Evolutionary conservation across 2,888 invertebrate genomes (phyloP).

Genomic region (Monopis laevigella): DNA sequence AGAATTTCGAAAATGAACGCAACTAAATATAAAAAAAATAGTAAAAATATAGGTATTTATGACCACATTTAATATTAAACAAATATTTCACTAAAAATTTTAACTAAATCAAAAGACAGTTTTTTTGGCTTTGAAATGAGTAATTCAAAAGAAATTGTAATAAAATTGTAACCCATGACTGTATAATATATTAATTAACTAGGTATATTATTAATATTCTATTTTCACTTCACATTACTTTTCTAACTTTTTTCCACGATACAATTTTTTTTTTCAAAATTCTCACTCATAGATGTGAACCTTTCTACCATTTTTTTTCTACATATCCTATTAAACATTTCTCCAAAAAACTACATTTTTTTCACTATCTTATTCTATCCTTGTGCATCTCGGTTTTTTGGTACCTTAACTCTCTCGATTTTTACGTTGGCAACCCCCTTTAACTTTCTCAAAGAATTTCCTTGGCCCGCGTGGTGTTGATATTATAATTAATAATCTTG

Average conservation of each 20-base stretch:
- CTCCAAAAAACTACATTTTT: conserved; percentile 61
- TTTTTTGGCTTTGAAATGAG: too few species aligned
- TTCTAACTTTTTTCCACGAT: too few species aligned
- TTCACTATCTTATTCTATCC: conserved; percentile 37
- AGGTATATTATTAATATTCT: too few species aligned
- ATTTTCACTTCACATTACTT: too few species aligned
- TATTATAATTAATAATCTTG: neutral
- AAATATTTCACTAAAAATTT: too few species aligned
- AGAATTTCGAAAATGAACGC: conserved; percentile 33
- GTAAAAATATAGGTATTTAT: conserved; percentile 24
- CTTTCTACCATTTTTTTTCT: conserved; percentile 27
- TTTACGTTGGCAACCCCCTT: neutral
- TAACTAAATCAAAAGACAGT: too few species aligned
- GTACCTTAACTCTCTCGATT: conserved; percentile 24
- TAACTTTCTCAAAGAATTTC: neutral
- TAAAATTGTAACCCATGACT: too few species aligned
- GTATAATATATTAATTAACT: too few species aligned
- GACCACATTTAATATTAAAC: too few species aligned
- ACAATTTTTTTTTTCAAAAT: conserved; percentile 30
- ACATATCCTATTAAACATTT: conserved; percentile 52
- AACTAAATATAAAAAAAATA: conserved; percentile 13
- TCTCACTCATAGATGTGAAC: conserved; percentile 47
- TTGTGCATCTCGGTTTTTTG: conserved; percentile 48
- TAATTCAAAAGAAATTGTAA: too few species aligned
- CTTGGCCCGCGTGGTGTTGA: neutral